Base-by-base conservation (phyloP, 2,113 vertebrate species). In the Octodon degus region DNA sequence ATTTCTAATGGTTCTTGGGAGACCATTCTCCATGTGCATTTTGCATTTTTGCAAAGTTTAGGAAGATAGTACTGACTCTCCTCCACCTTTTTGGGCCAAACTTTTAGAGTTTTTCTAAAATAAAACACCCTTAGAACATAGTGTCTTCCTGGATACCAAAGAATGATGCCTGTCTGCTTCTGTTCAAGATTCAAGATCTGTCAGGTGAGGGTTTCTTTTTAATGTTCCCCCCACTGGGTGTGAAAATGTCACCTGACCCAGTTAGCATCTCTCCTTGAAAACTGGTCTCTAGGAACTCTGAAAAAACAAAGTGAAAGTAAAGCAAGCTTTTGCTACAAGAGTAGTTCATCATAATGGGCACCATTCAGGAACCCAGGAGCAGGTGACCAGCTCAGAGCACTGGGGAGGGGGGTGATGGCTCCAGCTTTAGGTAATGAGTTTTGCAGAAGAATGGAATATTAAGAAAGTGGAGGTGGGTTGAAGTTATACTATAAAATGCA, bases 291-390 rank as follows among this genome's bases (percentile, higher is more conserved):
- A 87, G 58, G 63, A 91, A 22, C 32, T 79, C 43, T 47, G 27
- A 34, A 62, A 47, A 55, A 70, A 60, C 43, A 72, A 90, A 94
- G 32, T 24, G 55, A 3, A 98, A 80, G 40, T 89, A 91, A 95
- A 95, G 86, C 97, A 62, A 77, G 4, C 93, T 91, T 91, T 97
- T 97, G 97, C 74, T 62, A 68, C 60, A 92, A 79, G 80, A 94
- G 89, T 96, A 91, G 2, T 79, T 80, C 90, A 96, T 98, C 93
- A 94, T 84, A 83, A 93, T 80, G 55, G 90, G 89, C 89, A 55
- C 2, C 1, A 97, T 97, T 92, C 65, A 96, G 81, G 86, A 92
- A 96, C 97, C 85, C 96, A 97, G 91, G 90, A 97, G 94, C 95
- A 92, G 92, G 60, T 94, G 6, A 37, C 3, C 63, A 40, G 34